Evolutionary conservation across 2,113 vertebrate species (phyloP), one percentile per base, ranked within the genome.

Genomic region (Oryzias curvinotus): DNA sequence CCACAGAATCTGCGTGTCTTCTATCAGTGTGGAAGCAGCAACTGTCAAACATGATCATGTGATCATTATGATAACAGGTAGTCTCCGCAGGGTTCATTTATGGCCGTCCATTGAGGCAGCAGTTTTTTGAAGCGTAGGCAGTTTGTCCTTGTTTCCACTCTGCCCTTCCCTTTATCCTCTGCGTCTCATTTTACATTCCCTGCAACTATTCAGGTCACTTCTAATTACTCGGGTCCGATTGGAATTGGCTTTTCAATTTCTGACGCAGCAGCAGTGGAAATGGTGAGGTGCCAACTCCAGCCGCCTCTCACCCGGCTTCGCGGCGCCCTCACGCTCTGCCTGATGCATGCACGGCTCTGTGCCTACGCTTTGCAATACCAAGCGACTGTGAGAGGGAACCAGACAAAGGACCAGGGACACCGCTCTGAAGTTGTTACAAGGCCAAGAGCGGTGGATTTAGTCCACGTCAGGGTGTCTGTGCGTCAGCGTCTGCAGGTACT

Each of bases 161-260:
- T 68, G 61, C 41, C 77, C 79, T 62, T 71, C 53, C 52, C 42
- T 56, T 45, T 45, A 57, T 48, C 44, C 54, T 58, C 57, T 49
- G 36, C 52, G 49, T 59, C 80, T 81, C 65, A 80, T 88, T 85
- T 61, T 61, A 77, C 71, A 90, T 90, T 89, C 87, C 71, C 76
- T 50, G 73, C 66, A 78, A 72, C 62, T 65, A 71, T 78, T 80
- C 84, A 65, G 86, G 88, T 92, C 89, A 91, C 50, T 90, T 92
- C 87, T 89, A 88, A 90, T 92, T 90, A 91, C 80, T 60, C 74
- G 61, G 65, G 68, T 70, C 14, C 83, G 86, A 91, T 91, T 92
- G 87, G 87, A 91, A 88, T 86, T 91, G 91, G 81, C 90, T 86
- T 90, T 89, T 90, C 87, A 87, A 88, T 91, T 88, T 84, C 85